Evolutionary conservation across 1,140 invertebrate species (phyloP), one percentile per base, ranked within the genome.

Genomic region (Glossosoma conforme): DNA sequence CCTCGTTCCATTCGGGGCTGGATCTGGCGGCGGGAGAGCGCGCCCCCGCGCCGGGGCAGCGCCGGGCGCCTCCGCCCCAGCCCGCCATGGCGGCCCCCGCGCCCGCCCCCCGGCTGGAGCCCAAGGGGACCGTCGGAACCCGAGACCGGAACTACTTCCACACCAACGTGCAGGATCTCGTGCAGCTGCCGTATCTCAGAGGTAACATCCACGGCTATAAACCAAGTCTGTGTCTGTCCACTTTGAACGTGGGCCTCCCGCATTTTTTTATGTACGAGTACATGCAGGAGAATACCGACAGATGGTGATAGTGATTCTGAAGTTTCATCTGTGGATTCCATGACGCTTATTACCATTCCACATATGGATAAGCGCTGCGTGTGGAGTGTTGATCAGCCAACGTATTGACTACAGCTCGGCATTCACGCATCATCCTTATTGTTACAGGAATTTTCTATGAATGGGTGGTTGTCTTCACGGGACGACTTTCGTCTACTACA

Each of bases 1-100:
- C 87, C 24, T 89, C 86, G 62, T 89, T 89, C 67, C 86, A 89
- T 64, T 86, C 86, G 66, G 86, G 85, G 21, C 72, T 89, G 48
- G 87, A 89, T 63, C 78, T 85, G 58, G 82, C 86, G 59, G 84
- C 85, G 32, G 78, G 74, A 58, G 70, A 74, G 42, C 66, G 61
- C 42, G 66, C 65, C 57, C 61, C 65, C 58, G 3, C 28, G 18
- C 30, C 42, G 38, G 13, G 40, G 24, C 21, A 14, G 41, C 28
- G 13, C 9, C 58, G 64, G 64, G 57, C 62, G 62, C 59, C 62
- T 59, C 50, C 60, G 62, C 28, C 62, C 60, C 41, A 56, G 61
- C 43, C 61, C 64, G 56, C 59, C 62, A 44, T 59, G 61, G 36
- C 65, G 63, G 41, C 67, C 65, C 35, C 65, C 65, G 50, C 17